Evolutionary conservation across 2,113 vertebrate species (phyloP).

Genomic region (Climacteris rufus): DNA sequence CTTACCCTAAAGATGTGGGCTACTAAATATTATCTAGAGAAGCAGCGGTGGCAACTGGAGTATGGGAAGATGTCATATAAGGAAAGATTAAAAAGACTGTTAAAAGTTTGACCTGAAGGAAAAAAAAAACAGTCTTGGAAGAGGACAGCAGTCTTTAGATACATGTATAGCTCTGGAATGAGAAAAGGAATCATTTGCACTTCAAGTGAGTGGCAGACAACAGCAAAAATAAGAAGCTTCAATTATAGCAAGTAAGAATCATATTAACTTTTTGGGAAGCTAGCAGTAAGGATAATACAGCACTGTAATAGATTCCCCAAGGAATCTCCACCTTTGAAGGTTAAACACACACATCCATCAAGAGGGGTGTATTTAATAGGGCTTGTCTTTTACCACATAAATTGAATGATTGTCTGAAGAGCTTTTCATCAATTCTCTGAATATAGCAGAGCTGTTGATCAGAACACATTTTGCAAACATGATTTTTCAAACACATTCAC

Average conservation of each 20-base stretch:
- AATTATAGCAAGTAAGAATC: not conserved
- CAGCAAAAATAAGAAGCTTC: not conserved
- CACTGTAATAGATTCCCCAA: not conserved
- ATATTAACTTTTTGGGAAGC: not conserved
- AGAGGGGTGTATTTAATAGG: not conserved
- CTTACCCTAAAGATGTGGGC: not conserved
- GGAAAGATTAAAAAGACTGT: not conserved
- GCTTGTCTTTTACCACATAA: not conserved
- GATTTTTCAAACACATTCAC: not conserved
- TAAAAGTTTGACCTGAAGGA: not conserved
- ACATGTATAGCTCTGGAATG: not conserved
- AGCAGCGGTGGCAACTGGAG: not conserved
- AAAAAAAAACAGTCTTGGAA: not conserved
- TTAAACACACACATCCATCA: not conserved
- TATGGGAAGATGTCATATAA: fast-evolving
- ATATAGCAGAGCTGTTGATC: not conserved
- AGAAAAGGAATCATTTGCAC: not conserved
- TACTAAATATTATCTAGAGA: not conserved
- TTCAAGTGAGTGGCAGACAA: not conserved
- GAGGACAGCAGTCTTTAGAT: not conserved
- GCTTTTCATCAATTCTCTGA: not conserved
- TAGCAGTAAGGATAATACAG: not conserved
- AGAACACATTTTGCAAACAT: not conserved
- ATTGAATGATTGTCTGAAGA: not conserved
- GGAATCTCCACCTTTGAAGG: not conserved